Base-by-base conservation (phyloP, 2,888 invertebrate genomes). In the Drosophila yooni region DNA sequence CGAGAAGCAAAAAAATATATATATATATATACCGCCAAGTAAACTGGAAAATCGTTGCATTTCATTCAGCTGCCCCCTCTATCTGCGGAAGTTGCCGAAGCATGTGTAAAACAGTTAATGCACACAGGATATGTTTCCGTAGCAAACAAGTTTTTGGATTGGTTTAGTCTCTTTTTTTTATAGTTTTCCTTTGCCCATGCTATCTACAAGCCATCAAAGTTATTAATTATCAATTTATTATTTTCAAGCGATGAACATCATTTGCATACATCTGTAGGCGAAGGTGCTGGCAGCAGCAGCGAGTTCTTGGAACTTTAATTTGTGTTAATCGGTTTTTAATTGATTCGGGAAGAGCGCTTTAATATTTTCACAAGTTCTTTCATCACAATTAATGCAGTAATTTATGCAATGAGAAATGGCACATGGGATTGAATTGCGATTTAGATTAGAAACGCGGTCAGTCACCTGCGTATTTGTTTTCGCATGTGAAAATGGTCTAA, bases 101-200 rank as follows among this genome's bases (percentile, higher is more conserved):
- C 87, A 88, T 89, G 81, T 72, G 90, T 84, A 90, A 91, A 92
- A 91, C 91, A 90, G 92, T 92, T 92, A 92, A 90, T 91, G 83
- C 88, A 83, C 90, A 89, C 87, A 88, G 87, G 87, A 88, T 88
- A 88, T 88, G 75, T 90, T 88, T 88, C 87, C 87, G 87, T 68
- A 74, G 46, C 62, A 68, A 77, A 85, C 79, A 29, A 71, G 90
- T 90, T 76, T 60, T 71, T 54, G 33, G 52, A 36, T 65, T 51
- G 48, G 34, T 54, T 46, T 64, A 27, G 38, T 43, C 54, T 56
- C 36, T 48, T 34, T 50, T 58, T 54, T 58, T 48, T 36, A 43
- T 51, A 29, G 34, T 56, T 48, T 63, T 57, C 64, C 27, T 34
- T 15, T 54, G 36, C 25, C n/a, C 53, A 7, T 15, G 46, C 46